These are phyloP conservation scores for Busseola fusca DNA, from an alignment of 2,888 invertebrate species.

Conservation along the genomic window DNA sequence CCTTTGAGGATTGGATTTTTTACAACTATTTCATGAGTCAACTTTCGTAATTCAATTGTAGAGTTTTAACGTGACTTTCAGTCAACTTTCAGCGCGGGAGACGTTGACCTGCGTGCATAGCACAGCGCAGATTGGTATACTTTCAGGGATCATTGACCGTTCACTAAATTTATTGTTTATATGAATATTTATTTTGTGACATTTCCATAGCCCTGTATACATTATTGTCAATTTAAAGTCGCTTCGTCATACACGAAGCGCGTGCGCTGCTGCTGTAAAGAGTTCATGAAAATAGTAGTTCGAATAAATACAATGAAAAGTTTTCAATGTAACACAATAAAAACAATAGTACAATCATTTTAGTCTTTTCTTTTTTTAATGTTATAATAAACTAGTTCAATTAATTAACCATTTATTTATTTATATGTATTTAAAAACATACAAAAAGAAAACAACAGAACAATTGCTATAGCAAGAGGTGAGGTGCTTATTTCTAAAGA, in stretches of 20 bases:
- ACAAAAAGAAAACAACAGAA: not conserved
- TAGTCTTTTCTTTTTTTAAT: too few species aligned
- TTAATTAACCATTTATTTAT: not conserved
- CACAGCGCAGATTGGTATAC: conserved; percentile 8
- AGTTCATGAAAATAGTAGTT: conserved; percentile 16
- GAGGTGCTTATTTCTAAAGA: not conserved
- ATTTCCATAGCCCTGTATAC: conserved; percentile 35
- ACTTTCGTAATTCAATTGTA: not conserved
- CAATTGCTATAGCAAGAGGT: too few species aligned
- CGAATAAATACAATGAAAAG: not conserved
- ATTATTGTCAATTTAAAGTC: conserved; percentile 46
- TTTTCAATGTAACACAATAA: not conserved
- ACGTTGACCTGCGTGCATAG: conserved; percentile 1
- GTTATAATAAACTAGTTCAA: too few species aligned
- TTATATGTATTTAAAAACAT: not conserved
- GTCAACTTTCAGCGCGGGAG: not conserved
- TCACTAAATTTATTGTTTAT: conserved; percentile 33
- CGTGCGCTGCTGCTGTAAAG: not conserved
- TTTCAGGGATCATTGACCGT: conserved; percentile 35
- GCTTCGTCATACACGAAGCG: conserved; percentile 41
- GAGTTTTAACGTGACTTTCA: not conserved
- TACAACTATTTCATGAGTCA: not conserved
- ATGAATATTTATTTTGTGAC: conserved; percentile 47
- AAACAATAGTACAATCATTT: not conserved
- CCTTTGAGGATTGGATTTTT: not conserved